Percentiles rank a stretch among this genome's conserved stretches.
Evolutionary conservation across 2,113 vertebrate genomes (phyloP).

Genomic region (Dipodomys ordii): DNA sequence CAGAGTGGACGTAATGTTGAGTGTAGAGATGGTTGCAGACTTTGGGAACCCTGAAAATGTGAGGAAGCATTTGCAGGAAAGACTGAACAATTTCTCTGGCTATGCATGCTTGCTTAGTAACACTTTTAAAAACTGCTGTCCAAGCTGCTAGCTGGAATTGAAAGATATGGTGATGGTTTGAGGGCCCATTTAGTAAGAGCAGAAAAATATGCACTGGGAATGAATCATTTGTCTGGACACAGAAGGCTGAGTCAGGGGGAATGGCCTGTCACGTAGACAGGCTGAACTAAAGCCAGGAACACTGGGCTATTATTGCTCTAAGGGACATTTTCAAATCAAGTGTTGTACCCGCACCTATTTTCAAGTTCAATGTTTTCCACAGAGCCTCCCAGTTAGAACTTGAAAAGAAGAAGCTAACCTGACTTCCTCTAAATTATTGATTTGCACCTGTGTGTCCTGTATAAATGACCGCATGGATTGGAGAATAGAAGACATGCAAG

Average conservation of each 20-base stretch:
- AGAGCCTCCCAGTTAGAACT: not conserved
- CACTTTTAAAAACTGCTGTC: constrained; percentile 37
- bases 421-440: not conserved
- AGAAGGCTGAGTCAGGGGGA: constrained; percentile 76
- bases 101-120: constrained; percentile 40
- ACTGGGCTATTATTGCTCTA: not conserved
- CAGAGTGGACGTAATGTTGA: not conserved
- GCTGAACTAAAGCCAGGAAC: constrained; percentile 57
- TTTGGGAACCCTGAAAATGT: not conserved
- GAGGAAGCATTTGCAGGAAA: not conserved
- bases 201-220: constrained; percentile 59
- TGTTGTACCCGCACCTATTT: not conserved
- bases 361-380: not conserved
- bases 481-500: not conserved
- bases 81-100: not conserved
- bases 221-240: constrained; percentile 72
- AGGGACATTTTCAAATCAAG: not conserved
- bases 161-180: constrained; percentile 71
- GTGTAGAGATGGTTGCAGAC: not conserved
- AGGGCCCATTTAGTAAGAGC: constrained; percentile 69
- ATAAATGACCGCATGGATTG: fast-evolving
- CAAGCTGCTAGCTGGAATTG: constrained; percentile 71
- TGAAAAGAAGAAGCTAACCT: not conserved
- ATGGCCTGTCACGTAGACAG: constrained; percentile 18
- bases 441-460: not conserved